Percentiles rank a stretch among this genome's conserved stretches.
phyloP scores from a whole-genome alignment of 1,140 invertebrate species.

The Drosophila dunni region DNA sequence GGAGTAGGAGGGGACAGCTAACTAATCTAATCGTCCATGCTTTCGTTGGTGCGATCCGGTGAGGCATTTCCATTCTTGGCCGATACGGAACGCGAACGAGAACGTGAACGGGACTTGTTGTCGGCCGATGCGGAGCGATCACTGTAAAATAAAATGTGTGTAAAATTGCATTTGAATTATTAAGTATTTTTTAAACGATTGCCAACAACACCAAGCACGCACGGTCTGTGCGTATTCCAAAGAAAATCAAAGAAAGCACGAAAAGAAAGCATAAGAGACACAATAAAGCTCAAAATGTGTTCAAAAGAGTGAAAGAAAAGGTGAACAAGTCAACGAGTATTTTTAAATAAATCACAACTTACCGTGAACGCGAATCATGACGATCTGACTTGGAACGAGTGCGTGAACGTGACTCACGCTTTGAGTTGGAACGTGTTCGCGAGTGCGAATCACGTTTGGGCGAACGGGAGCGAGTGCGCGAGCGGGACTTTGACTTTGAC shows the following conservation, averaged over 20 bases:
- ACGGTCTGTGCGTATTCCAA: conserved; percentile 60
- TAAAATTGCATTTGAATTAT: conserved; percentile 39
- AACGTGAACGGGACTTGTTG: conserved; percentile 85
- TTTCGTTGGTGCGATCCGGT: conserved; percentile 80
- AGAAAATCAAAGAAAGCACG: conserved; percentile 75
- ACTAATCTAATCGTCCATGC: conserved; percentile 82
- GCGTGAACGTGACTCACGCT: conserved; percentile 84
- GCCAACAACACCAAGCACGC: conserved; percentile 45
- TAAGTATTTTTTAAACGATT: conserved; percentile 21
- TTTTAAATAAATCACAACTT: conserved; percentile 55
- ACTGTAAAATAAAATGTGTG: conserved; percentile 71
- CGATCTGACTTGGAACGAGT: conserved; percentile 84
- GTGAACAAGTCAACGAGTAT: not conserved
- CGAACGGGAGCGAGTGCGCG: conserved; percentile 84
- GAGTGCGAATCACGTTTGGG: conserved; percentile 84
- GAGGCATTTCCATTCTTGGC: conserved; percentile 85
- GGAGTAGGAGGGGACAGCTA: conserved; percentile 57
- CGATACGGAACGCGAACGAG: conserved; percentile 76
- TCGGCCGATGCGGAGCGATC: conserved; percentile 84
- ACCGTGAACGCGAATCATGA: conserved; percentile 84
- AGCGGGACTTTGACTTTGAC: conserved; percentile 86
- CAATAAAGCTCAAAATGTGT: conserved; percentile 18
- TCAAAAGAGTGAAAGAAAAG: conserved; percentile 11
- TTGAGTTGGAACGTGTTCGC: conserved; percentile 76
- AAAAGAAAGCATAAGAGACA: conserved; percentile 47